A percentile compares a stretch with the other conserved stretches of the same genome.
Conservation (phyloP, 2,113 vertebrate genomes). For the Dasyornis broadbenti region DNA sequence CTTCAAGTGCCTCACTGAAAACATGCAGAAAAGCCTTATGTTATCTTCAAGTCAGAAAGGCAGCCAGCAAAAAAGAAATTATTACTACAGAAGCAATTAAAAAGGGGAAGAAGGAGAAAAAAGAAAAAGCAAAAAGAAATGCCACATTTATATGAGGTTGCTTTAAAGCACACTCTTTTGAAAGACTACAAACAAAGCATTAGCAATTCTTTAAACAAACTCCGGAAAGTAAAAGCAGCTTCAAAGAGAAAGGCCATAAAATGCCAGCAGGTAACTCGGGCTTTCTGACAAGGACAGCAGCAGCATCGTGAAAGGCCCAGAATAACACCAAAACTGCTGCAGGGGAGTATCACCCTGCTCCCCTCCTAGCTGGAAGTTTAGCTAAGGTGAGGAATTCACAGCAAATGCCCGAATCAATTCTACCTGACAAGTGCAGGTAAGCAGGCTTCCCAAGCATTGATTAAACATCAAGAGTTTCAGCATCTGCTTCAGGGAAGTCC, state of each 20-base stretch:
- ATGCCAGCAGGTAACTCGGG: slow-evolving; percentile 2
- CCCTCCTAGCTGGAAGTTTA: background rate
- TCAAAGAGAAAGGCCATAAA: slow-evolving; percentile 43
- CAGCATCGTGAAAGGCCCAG: background rate
- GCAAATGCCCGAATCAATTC: slow-evolving; percentile 10
- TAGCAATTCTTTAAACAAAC: slow-evolving; percentile 1
- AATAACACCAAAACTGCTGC: background rate
- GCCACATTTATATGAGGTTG: background rate
- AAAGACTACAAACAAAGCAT: background rate
- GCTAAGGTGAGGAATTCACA: background rate
- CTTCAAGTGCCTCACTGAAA: background rate
- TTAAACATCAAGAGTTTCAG: background rate
- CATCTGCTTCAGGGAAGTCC: background rate
- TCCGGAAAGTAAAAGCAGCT: background rate
- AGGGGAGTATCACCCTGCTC: background rate
- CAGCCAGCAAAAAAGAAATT: background rate
- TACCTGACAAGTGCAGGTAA: slow-evolving; percentile 7
- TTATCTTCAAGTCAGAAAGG: background rate
- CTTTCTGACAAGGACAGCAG: slow-evolving; percentile 17
- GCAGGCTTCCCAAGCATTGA: background rate
- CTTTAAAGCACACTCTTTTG: background rate
- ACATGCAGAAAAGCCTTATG: background rate
- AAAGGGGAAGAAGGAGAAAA: background rate
- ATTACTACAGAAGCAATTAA: background rate
- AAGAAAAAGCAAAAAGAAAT: background rate